Evolutionary conservation across 2,888 invertebrate species (phyloP), one percentile per base, ranked within the genome.

Genomic region (Platycheirus rosarum): DNA sequence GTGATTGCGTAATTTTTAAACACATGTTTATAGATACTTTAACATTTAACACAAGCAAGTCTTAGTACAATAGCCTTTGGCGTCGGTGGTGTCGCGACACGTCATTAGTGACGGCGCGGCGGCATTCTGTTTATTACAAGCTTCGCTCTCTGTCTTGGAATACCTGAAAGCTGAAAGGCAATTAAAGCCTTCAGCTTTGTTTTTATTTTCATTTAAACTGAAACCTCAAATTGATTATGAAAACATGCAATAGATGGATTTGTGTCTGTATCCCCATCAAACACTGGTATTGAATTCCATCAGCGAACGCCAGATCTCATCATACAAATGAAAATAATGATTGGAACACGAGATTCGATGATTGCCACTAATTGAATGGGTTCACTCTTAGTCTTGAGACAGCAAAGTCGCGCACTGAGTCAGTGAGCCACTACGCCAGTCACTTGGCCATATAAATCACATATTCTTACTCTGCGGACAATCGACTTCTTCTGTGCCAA

Each of bases 341-440:
- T 75, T 80, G 80, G 51, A 70, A 66, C 76, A 75, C 69, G 65
- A 80, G 80, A 82, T 68, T 63, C 80, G 62, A 82, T 76, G 71
- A 82, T 82, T 82, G 80, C 66, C 66, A 66, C 63, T 76, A 70
- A 76, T 76, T 82, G 76, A 66, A 76, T 53, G 66, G 49, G 60
- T 71, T 48, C 55, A 71, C 66, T 71, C 44, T 71, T 16, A 37
- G 57, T 42, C 76, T 71, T 62, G 60, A 66, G 65, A 53, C 66
- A 32, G n/a, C 40, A 23, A n/a, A 16, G 66, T 65, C 37, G 29
- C 11, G 60, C 20, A 75, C 55, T 57, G 68, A 75, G 63, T 48
- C 68, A 74, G 70, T 57, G 48, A 57, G 69, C 37, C 73, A 78
- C 49, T 66, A 44, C 44, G 60, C 44, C 68, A 68, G 57, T 26